Percentiles rank a stretch among this genome's conserved stretches.
phyloP scores from a whole-genome alignment of 2,113 vertebrate species.

The Tretioscincus oriximinensis region DNA sequence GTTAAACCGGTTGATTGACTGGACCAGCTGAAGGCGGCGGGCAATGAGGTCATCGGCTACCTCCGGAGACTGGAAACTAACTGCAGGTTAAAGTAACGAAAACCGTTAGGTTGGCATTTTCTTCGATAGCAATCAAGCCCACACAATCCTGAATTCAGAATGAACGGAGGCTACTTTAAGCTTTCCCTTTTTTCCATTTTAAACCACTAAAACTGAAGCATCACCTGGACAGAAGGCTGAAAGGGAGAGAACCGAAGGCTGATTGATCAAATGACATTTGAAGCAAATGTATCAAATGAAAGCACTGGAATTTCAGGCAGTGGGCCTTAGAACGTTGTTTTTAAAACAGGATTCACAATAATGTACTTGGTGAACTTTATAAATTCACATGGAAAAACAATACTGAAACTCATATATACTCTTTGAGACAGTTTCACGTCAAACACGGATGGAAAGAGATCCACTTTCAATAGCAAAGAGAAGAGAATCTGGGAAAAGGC shows the following conservation, averaged over 20 bases:
- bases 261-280: not conserved
- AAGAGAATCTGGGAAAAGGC: too few species aligned
- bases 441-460: too few species aligned
- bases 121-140: not conserved
- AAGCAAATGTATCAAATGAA: too few species aligned
- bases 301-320: too few species aligned
- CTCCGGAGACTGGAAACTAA: conserved; percentile 72
- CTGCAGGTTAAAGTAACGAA: conserved; percentile 62
- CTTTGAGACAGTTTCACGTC: too few species aligned
- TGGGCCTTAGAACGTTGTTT: too few species aligned
- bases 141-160: conserved; percentile 21
- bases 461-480: too few species aligned
- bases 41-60: conserved; percentile 69
- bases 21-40: conserved; percentile 76
- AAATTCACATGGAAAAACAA: too few species aligned
- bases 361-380: not conserved
- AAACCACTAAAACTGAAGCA: not conserved
- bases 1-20: conserved; percentile 72
- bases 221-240: not conserved
- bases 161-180: not conserved
- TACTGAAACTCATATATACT: too few species aligned
- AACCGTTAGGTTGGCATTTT: conserved; percentile 44
- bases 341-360: not conserved
- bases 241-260: not conserved
- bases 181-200: not conserved